Evolutionary conservation across 2,797 vertebrate species (phyloP).

Genomic region (Hydrophis major): DNA sequence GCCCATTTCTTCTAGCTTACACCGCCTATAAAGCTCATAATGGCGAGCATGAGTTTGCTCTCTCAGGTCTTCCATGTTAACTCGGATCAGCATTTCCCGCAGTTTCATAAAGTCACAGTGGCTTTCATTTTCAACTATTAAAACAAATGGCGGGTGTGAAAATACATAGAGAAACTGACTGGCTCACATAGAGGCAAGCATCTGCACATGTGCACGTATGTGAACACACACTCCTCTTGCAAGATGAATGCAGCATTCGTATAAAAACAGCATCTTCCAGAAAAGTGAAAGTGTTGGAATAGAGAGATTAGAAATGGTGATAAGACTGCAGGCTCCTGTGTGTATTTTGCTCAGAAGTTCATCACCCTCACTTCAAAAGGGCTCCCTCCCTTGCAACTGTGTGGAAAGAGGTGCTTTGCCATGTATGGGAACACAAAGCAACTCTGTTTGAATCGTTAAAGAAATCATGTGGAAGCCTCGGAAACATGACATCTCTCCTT

Average conservation of each 20-base stretch:
- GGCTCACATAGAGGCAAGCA: neutral
- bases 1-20: constrained; percentile 98
- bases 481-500: neutral
- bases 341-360: neutral
- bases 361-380: neutral
- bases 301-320: neutral
- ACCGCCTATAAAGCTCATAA: constrained; percentile 95
- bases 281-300: neutral
- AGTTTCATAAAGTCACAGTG: constrained; percentile 98
- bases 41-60: constrained; percentile 97
- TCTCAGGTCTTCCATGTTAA: constrained; percentile 98
- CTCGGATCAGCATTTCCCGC: constrained; percentile 94
- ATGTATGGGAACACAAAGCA: neutral
- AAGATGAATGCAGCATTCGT: neutral
- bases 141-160: neutral
- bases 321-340: neutral
- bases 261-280: neutral
- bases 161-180: neutral
- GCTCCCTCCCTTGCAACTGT: neutral
- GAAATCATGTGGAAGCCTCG: neutral
- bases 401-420: neutral
- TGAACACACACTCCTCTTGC: neutral
- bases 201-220: neutral
- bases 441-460: neutral
- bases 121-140: constrained; percentile 92